Conservation (phyloP, 2,888 invertebrate genomes). For the Archaeoteleia sp. region DNA sequence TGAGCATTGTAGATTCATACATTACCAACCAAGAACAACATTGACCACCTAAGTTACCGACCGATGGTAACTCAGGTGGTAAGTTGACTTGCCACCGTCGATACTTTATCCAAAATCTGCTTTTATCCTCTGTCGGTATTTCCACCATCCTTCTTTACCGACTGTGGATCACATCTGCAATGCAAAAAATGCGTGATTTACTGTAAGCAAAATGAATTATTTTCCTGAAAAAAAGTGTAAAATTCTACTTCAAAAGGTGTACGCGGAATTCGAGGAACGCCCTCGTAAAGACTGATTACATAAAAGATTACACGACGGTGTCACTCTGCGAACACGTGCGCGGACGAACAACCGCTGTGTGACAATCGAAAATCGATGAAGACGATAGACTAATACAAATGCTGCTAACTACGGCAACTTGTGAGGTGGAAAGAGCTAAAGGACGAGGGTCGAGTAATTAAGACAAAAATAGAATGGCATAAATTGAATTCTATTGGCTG, state of each 20-base stretch:
- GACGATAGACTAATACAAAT: conserved; percentile 26
- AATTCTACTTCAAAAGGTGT: too few relatives aligned
- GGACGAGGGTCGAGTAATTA: conserved; percentile 51
- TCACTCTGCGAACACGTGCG: conserved; percentile 5
- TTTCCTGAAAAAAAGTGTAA: neutral
- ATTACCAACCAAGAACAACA: too few relatives aligned
- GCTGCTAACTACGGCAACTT: conserved; percentile 15
- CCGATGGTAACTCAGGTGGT: too few relatives aligned
- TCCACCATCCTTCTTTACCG: too few relatives aligned
- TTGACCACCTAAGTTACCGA: too few relatives aligned
- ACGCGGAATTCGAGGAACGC: neutral
- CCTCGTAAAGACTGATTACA: conserved; percentile 8
- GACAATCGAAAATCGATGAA: conserved; percentile 36
- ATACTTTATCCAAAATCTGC: too few relatives aligned
- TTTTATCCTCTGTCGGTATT: too few relatives aligned
- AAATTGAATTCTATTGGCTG: conserved; percentile 56
- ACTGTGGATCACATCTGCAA: too few relatives aligned
- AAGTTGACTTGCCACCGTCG: too few relatives aligned
- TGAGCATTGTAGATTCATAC: too few relatives aligned
- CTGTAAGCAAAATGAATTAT: neutral
- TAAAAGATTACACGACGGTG: conserved; percentile 15
- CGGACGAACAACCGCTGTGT: neutral
- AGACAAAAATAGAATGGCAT: conserved; percentile 55
- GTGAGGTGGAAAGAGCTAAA: conserved; percentile 33
- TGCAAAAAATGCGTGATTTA: too few relatives aligned